Evolutionary conservation across 2,888 invertebrate genomes (phyloP).

Genomic region (Volucella bombylans): DNA sequence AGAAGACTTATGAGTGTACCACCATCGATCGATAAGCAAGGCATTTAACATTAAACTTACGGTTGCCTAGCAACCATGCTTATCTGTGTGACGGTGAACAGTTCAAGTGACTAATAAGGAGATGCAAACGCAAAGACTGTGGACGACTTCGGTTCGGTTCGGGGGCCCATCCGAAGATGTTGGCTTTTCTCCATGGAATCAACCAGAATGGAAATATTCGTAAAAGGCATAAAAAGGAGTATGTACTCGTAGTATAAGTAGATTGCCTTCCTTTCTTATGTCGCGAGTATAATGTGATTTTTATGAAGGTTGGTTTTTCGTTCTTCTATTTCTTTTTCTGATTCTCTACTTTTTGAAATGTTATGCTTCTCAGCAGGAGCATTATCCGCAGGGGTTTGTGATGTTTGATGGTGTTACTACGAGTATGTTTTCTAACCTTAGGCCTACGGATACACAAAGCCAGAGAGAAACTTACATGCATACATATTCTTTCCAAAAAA

Average conservation of each 20-base stretch:
- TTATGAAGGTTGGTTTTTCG: not conserved
- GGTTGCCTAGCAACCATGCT: not conserved
- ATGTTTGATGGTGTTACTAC: too few relatives aligned
- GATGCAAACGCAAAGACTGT: not conserved
- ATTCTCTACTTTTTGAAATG: not conserved
- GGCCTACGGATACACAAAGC: not conserved
- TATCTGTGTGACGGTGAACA: too few relatives aligned
- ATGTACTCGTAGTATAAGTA: not conserved
- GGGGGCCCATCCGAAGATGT: conserved; percentile 1
- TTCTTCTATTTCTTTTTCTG: not conserved
- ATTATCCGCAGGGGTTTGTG: not conserved
- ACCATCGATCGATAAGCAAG: not conserved
- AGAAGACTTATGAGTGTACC: not conserved
- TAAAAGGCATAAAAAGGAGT: not conserved
- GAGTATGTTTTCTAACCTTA: not conserved
- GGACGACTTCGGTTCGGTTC: not conserved
- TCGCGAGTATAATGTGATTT: not conserved
- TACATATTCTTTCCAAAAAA: not conserved
- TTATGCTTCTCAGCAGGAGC: too few relatives aligned
- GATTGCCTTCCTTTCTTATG: not conserved
- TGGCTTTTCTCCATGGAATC: not conserved
- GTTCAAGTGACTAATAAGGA: too few relatives aligned
- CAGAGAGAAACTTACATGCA: not conserved
- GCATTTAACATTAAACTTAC: not conserved
- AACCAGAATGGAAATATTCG: not conserved